A percentile compares a stretch with the other conserved stretches of the same genome.
Conservation (phyloP, 2,797 vertebrate species). For the Ateles fusciceps region DNA sequence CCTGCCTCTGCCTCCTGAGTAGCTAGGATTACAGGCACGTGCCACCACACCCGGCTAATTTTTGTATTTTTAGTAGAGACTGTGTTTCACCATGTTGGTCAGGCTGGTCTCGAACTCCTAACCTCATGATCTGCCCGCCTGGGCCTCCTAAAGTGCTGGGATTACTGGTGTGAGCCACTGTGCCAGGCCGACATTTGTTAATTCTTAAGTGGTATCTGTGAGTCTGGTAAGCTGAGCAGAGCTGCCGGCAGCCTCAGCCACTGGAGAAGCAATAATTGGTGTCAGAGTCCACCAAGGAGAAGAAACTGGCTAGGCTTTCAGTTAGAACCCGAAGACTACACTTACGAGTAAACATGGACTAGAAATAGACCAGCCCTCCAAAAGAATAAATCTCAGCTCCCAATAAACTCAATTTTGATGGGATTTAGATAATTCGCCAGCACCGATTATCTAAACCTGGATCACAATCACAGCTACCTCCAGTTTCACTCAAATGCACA, state of each 20-base stretch:
- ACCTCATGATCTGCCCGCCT: no score
- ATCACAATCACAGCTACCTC: neutral
- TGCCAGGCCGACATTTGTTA: neutral
- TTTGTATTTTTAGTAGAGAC: no score
- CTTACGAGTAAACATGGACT: neutral
- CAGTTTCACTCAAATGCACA: neutral
- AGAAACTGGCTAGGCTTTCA: neutral
- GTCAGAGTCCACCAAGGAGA: neutral
- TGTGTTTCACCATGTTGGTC: no score
- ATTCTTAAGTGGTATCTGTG: neutral
- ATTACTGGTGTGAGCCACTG: no score
- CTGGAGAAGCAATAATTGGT: neutral
- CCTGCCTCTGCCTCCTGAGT: no score
- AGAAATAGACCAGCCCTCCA: neutral
- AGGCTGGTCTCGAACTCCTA: no score
- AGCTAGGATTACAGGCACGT: no score
- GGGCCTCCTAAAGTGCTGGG: no score
- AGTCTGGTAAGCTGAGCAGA: neutral
- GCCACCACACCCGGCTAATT: no score
- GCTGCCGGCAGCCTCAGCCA: neutral
- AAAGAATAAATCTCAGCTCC: neutral
- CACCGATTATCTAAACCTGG: neutral
- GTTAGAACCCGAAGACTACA: neutral
- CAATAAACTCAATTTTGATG: neutral
- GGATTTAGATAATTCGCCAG: neutral